These are phyloP conservation scores for Drosophila dunni DNA, from an alignment of 1,140 invertebrate species.

Conservation along the genomic window DNA sequence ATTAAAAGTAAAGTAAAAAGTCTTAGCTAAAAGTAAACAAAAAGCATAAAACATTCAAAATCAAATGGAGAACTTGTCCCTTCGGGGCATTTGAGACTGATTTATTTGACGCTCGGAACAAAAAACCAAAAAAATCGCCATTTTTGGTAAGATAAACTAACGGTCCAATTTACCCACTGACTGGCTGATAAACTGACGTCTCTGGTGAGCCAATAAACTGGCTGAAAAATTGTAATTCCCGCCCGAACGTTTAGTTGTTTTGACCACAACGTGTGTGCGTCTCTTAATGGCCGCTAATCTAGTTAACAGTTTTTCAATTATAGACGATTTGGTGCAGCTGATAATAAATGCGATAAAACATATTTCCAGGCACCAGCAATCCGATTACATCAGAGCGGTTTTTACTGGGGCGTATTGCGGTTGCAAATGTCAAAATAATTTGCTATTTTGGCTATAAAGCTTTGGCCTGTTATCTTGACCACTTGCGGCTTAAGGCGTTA, in stretches of 20 bases:
- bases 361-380: slow-evolving; percentile 61
- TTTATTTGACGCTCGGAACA: slow-evolving; percentile 47
- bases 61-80: slow-evolving; percentile 69
- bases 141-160: slow-evolving; percentile 42
- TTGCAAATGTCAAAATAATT: slow-evolving; percentile 79
- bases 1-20: slow-evolving; percentile 57
- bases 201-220: slow-evolving; percentile 52
- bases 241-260: slow-evolving; percentile 26
- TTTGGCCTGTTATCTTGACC: slow-evolving; percentile 35
- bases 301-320: slow-evolving; percentile 83
- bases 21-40: slow-evolving; percentile 78
- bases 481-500: slow-evolving; percentile 54
- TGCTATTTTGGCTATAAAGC: slow-evolving; percentile 68
- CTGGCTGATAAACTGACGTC: slow-evolving; percentile 36
- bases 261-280: slow-evolving; percentile 53
- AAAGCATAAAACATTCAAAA: slow-evolving; percentile 28
- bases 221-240: slow-evolving; percentile 45
- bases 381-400: slow-evolving; percentile 56
- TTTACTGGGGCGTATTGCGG: slow-evolving; percentile 70
- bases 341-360: slow-evolving; percentile 83
- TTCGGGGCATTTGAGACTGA: slow-evolving; percentile 60
- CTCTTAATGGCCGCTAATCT: slow-evolving; percentile 78
- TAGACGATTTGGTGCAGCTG: slow-evolving; percentile 77
- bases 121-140: slow-evolving; percentile 36
- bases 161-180: slow-evolving; percentile 22